Conservation (phyloP, 2,888 invertebrate genomes). For the Agrochola lota region DNA sequence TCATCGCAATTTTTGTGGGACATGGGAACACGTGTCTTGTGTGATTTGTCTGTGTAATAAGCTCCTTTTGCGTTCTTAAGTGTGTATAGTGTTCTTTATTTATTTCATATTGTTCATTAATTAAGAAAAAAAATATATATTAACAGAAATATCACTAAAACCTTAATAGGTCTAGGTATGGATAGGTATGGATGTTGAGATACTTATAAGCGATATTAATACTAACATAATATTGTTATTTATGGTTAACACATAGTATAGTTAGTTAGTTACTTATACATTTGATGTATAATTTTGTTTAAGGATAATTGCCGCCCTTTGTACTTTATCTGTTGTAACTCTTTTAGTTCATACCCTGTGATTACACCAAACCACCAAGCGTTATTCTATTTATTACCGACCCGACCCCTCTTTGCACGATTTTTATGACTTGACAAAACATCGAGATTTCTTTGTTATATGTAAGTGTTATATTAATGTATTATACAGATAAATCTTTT, state of each 20-base stretch:
- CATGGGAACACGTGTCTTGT: background rate
- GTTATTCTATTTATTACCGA: too few species aligned
- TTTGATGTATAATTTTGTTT: background rate
- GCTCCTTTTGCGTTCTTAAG: background rate
- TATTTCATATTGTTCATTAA: background rate
- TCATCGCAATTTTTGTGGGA: constrained; percentile 8
- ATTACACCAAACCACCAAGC: background rate
- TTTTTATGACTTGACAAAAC: too few species aligned
- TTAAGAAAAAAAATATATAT: background rate
- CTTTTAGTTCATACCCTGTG: background rate
- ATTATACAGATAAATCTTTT: too few species aligned
- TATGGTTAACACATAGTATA: background rate
- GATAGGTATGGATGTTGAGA: too few species aligned
- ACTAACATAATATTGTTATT: background rate
- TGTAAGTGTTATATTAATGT: too few species aligned
- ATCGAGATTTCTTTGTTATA: too few species aligned
- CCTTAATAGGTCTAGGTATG: background rate
- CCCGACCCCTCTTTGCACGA: too few species aligned
- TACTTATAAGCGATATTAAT: background rate
- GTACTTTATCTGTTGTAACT: background rate
- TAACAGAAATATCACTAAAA: background rate
- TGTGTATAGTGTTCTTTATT: background rate
- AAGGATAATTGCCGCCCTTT: background rate
- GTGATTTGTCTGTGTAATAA: background rate
- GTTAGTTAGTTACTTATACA: background rate